A percentile compares a stretch with the other conserved stretches of the same genome.
Conservation (phyloP, 1,140 invertebrate species). For the Drosophila malerkotliana region DNA sequence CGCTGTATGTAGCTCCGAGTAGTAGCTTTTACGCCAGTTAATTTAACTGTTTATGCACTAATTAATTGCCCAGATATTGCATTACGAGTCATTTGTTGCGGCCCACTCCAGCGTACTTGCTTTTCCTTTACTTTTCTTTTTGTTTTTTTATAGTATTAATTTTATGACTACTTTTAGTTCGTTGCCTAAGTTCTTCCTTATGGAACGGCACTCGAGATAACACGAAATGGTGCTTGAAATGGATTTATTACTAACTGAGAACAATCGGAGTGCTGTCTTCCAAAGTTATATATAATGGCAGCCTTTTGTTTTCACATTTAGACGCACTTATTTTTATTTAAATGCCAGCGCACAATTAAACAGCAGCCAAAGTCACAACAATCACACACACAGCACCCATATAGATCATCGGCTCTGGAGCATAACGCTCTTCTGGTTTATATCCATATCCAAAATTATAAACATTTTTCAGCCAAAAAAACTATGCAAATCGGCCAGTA, state of each 20-base stretch:
- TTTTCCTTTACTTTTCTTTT: constrained; percentile 23
- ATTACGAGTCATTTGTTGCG: constrained; percentile 40
- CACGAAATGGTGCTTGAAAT: constrained; percentile 9
- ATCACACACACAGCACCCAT: constrained; percentile 26
- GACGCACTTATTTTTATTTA: constrained; percentile 73
- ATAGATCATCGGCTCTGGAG: constrained; percentile 60
- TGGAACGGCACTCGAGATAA: constrained; percentile 28
- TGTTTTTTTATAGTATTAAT: no score
- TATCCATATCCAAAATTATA: constrained; percentile 19
- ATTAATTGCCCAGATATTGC: constrained; percentile 72
- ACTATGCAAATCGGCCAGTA: constrained; percentile 26
- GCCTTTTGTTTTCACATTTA: constrained; percentile 72
- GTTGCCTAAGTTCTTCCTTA: constrained; percentile 73
- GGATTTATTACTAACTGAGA: neutral
- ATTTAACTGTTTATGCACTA: constrained; percentile 83
- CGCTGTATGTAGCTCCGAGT: neutral
- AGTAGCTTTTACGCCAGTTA: constrained; percentile 58
- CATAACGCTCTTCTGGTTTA: constrained; percentile 55
- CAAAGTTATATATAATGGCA: constrained; percentile 29
- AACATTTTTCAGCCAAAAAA: constrained; percentile 1
- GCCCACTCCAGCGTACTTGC: constrained; percentile 27
- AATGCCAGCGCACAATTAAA: constrained; percentile 51
- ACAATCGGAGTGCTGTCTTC: neutral
- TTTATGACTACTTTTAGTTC: constrained; percentile 47
- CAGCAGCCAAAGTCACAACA: constrained; percentile 16